Evolutionary conservation across 2,888 invertebrate species (phyloP).

Genomic region (Mamestra brassicae): DNA sequence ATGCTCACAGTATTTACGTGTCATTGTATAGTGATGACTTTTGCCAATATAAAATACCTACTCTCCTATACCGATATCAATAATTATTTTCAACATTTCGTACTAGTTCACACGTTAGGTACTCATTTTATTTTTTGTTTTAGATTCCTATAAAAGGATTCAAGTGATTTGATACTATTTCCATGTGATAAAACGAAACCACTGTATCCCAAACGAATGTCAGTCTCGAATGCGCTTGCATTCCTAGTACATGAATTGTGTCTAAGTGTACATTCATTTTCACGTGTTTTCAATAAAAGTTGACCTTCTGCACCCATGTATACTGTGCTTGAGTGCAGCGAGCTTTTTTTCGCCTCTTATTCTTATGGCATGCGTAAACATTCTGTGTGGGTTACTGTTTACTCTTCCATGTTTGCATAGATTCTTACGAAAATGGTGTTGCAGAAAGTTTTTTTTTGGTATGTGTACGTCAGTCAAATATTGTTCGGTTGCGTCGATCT

Average conservation of each 20-base stretch:
- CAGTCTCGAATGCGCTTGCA: neutral
- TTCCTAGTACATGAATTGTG: no score
- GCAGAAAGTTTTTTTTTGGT: slow-evolving; percentile 30
- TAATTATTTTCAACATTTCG: no score
- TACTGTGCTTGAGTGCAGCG: slow-evolving; percentile 66
- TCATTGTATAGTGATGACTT: no score
- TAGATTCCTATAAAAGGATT: no score
- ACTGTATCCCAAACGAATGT: neutral
- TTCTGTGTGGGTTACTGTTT: slow-evolving; percentile 56
- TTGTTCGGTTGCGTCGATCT: neutral
- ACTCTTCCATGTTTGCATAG: slow-evolving; percentile 58
- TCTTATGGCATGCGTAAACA: slow-evolving; percentile 64
- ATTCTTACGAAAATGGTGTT: slow-evolving; percentile 39
- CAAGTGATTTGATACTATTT: no score
- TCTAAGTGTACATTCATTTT: neutral
- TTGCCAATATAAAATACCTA: no score
- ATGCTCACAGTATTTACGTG: no score
- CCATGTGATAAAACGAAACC: no score
- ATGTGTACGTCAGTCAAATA: slow-evolving; percentile 28
- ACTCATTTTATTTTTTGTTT: no score
- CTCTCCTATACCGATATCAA: no score
- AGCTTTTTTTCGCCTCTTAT: slow-evolving; percentile 66
- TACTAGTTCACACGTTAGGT: no score
- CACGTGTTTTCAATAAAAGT: neutral
- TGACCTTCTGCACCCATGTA: slow-evolving; percentile 13